phyloP scores from a whole-genome alignment of 2,797 vertebrate genomes.

The Lepus townsendii region DNA sequence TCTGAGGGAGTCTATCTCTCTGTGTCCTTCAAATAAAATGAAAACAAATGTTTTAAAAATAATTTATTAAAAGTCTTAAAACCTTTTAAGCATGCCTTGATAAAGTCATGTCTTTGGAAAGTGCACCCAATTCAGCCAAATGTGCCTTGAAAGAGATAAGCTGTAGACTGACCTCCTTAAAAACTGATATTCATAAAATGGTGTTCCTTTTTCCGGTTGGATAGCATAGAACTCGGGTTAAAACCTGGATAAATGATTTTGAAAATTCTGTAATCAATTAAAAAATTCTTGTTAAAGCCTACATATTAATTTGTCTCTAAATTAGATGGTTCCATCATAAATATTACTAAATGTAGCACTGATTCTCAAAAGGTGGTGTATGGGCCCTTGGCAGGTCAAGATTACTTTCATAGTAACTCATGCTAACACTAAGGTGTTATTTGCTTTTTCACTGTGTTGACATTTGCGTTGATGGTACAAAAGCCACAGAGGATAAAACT shows the following conservation, averaged over 20 bases:
- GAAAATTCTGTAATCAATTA: constrained; percentile 1
- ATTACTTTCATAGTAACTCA: neutral
- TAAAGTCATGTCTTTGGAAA: neutral
- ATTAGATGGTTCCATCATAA: neutral
- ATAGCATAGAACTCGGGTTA: neutral
- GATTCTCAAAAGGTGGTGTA: neutral
- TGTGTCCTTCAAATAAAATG: no score
- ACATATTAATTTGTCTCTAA: neutral
- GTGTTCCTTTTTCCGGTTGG: neutral
- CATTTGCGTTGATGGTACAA: neutral
- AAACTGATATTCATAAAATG: neutral
- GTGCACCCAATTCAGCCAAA: constrained; percentile 36
- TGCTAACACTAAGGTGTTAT: neutral
- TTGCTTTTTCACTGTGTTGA: constrained; percentile 11
- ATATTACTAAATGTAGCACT: neutral
- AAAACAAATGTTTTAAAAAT: no score
- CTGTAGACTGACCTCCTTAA: neutral
- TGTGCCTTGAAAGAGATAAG: neutral
- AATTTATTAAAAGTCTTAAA: neutral
- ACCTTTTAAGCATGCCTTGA: neutral
- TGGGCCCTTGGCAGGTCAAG: neutral
- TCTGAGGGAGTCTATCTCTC: no score
- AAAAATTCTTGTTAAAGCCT: constrained; percentile 30
- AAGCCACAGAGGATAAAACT: neutral
- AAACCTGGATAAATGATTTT: neutral